phyloP scores from a whole-genome alignment of 1,140 invertebrate genomes.

The Thaumetopoea pityocampa region DNA sequence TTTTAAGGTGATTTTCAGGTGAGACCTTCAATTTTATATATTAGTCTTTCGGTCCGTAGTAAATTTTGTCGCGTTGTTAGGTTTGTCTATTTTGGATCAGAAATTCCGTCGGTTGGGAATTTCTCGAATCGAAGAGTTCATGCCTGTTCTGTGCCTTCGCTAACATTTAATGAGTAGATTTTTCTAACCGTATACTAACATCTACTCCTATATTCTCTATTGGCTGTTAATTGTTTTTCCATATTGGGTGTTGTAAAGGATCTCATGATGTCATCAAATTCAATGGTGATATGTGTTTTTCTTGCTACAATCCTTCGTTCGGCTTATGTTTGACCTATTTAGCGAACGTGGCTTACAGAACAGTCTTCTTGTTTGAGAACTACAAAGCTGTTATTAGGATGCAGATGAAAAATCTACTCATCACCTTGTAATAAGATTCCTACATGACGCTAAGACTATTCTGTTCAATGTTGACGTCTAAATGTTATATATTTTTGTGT shows the following conservation, averaged over 20 bases:
- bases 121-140: no score
- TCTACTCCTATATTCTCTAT: conserved; percentile 1
- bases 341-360: conserved; percentile 1
- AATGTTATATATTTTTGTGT: conserved; percentile 51
- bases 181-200: conserved; percentile 4
- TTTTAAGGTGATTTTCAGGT: conserved; percentile 73
- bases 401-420: conserved; percentile 16
- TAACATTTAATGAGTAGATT: conserved; percentile 6
- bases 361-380: conserved; percentile 5
- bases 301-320: conserved; percentile 7
- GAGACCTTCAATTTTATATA: not conserved
- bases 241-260: conserved; percentile 1
- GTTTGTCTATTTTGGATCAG: conserved; percentile 1
- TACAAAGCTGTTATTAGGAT: conserved; percentile 1
- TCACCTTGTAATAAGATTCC: conserved; percentile 1
- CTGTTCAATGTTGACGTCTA: conserved; percentile 1
- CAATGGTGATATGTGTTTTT: conserved; percentile 7
- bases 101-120: conserved; percentile 2
- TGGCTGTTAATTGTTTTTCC: not conserved
- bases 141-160: conserved; percentile 1
- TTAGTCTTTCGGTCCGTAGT: not conserved
- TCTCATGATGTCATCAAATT: no score
- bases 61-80: not conserved
- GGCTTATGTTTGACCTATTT: conserved; percentile 7
- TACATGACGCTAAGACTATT: not conserved